Evolutionary conservation across 2,113 vertebrate genomes (phyloP), one percentile per base, ranked within the genome.

Genomic region (Alces alces): DNA sequence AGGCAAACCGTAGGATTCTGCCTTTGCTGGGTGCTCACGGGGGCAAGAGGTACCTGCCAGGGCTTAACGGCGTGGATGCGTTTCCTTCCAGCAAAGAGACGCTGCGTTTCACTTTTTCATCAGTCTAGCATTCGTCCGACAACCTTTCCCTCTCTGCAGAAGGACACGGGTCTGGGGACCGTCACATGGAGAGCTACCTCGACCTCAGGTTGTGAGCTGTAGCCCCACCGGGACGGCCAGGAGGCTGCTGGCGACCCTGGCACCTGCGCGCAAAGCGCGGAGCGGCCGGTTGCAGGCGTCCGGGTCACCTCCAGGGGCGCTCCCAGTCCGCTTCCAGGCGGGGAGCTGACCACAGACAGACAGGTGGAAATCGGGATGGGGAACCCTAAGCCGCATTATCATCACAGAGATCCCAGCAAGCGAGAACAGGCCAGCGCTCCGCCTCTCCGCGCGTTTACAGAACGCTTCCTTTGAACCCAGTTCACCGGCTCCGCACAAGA

Each of bases 191-290:
- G 55, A 61, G 28, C 50, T 7, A 28, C 45, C n/a, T 15, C 15
- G 0, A 3, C 3, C 0, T 21, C 33, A 21, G 21, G 21, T 0
- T 9, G 28, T 1, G 39, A 19, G 2, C 17, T 23, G n/a, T 9
- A 5, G 66, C 28, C 2, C 0, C 13, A 3, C 21, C 27, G 10
- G n/a, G 14, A 36, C 8, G 15, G 52, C 13, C 1, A 47, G 16
- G 52, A 45, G 25, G 10, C 52, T 7, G 27, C 23, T 0, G 7
- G 16, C 2, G 23, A n/a, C 43, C 2, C 7, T 16, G 10, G 76
- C 43, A 4, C 58, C 5, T 0, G 14, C 33, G 9, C 28, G 7
- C 17, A 13, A n/a, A 13, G 7, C 9, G 9, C 23, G 16, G 5
- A n/a, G 43, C 57, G n/a, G 21, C 3, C 19, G 3, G 36, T 25